Percentiles rank a stretch among this genome's conserved stretches.
Conservation (phyloP, 2,888 invertebrate genomes). For the Drosophila maculinotata region DNA sequence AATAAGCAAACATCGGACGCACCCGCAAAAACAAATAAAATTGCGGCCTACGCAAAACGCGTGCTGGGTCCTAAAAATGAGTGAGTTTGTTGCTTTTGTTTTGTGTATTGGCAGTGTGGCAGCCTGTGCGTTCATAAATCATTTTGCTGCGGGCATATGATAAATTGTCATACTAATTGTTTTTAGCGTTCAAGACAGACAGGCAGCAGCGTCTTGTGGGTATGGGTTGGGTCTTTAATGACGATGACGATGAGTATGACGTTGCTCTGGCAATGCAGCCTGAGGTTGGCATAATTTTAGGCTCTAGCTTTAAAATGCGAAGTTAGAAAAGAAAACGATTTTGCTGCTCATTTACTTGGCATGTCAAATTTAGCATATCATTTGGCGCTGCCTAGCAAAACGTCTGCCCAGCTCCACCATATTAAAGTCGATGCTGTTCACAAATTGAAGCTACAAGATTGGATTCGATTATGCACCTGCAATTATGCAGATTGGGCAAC, state of each 20-base stretch:
- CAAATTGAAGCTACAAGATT: background rate
- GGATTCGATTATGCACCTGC: constrained; percentile 3
- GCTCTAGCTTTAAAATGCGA: constrained; percentile 42
- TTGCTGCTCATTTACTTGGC: constrained; percentile 55
- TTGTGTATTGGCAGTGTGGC: constrained; percentile 28
- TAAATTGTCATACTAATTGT: constrained; percentile 83
- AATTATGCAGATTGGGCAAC: constrained; percentile 42
- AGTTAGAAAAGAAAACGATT: constrained; percentile 51
- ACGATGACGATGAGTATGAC: constrained; percentile 26
- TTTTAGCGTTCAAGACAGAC: constrained; percentile 70
- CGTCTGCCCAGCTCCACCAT: constrained; percentile 5
- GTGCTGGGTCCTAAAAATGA: constrained; percentile 22
- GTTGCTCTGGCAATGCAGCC: constrained; percentile 42
- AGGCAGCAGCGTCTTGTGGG: constrained; percentile 29
- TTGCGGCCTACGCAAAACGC: constrained; percentile 45
- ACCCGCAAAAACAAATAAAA: constrained; percentile 70
- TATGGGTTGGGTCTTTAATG: background rate
- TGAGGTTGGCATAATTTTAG: constrained; percentile 45
- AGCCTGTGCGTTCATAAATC: constrained; percentile 71
- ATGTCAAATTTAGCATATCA: constrained; percentile 64
- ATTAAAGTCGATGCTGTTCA: constrained; percentile 1
- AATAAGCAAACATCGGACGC: constrained; percentile 74
- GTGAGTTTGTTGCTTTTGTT: constrained; percentile 35
- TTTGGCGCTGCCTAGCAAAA: constrained; percentile 31
- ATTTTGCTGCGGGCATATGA: constrained; percentile 76